Conservation (phyloP, 2,797 vertebrate genomes). For the Crypturellus tataupa region DNA sequence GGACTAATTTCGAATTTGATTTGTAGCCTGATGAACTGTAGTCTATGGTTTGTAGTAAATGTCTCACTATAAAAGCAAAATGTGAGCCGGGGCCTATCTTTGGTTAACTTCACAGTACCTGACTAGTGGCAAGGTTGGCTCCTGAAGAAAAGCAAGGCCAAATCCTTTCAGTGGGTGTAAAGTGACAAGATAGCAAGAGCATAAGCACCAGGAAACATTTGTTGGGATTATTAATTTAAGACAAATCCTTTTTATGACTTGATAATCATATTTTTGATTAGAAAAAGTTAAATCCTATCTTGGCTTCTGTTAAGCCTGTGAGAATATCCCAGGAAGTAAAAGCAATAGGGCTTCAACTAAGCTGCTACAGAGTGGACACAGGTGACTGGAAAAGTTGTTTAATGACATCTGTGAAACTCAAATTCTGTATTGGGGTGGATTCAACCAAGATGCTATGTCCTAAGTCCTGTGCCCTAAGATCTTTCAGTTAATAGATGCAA, state of each 20-base stretch:
- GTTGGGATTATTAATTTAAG: background rate
- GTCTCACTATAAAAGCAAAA: background rate
- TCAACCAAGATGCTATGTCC: background rate
- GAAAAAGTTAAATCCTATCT: background rate
- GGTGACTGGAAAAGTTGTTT: background rate
- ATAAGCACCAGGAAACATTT: background rate
- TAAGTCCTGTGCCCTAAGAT: background rate
- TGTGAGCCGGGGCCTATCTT: background rate
- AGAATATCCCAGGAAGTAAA: background rate
- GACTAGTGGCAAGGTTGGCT: background rate
- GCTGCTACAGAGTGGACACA: background rate
- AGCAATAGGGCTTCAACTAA: background rate
- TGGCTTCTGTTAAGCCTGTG: background rate
- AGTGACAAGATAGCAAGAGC: background rate
- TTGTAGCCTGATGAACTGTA: background rate
- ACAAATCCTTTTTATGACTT: background rate
- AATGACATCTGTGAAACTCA: background rate
- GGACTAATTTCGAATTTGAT: background rate
- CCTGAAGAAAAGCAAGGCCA: slow-evolving; percentile 9
- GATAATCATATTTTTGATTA: background rate
- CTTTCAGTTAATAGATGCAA: background rate
- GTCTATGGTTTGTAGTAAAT: background rate
- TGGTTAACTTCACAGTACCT: background rate
- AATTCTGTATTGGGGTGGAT: background rate
- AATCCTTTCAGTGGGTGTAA: background rate